These are phyloP conservation scores for Siderastrea siderea DNA, from an alignment of 92 coral and sea anemone genomes.

Conservation along the genomic window DNA sequence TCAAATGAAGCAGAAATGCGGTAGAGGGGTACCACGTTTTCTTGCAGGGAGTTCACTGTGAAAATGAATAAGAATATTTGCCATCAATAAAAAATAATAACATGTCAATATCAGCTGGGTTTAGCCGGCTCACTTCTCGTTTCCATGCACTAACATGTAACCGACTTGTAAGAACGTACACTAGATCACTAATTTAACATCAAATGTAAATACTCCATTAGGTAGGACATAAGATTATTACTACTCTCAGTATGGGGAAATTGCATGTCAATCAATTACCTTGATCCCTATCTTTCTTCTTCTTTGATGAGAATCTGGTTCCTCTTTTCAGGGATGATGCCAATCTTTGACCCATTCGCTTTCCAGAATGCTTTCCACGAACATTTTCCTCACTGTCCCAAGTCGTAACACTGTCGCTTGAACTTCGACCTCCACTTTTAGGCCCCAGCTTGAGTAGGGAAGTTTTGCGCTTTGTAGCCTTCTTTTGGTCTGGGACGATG, in stretches of 20 bases:
- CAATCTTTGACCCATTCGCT: conserved; percentile 68
- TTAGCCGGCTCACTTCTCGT: too few relatives aligned
- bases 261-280: conserved; percentile 45
- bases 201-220: too few relatives aligned
- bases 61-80: neutral
- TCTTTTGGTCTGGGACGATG: conserved; percentile 84
- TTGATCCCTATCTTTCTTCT: conserved; percentile 70
- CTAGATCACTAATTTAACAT: too few relatives aligned
- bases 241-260: neutral
- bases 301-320: conserved; percentile 71
- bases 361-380: conserved; percentile 33
- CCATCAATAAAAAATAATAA: neutral
- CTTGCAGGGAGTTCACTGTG: conserved; percentile 15
- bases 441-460: conserved; percentile 68
- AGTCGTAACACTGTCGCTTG: conserved; percentile 69
- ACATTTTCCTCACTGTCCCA: conserved; percentile 63
- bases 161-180: too few relatives aligned
- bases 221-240: too few relatives aligned
- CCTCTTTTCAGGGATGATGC: conserved; percentile 80
- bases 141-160: too few relatives aligned
- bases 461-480: conserved; percentile 87
- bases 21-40: conserved; percentile 60
- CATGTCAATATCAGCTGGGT: neutral
- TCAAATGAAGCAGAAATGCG: conserved; percentile 75
- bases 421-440: conserved; percentile 20